phyloP scores from a whole-genome alignment of 2,888 invertebrate genomes.

The Mimas tiliae region DNA sequence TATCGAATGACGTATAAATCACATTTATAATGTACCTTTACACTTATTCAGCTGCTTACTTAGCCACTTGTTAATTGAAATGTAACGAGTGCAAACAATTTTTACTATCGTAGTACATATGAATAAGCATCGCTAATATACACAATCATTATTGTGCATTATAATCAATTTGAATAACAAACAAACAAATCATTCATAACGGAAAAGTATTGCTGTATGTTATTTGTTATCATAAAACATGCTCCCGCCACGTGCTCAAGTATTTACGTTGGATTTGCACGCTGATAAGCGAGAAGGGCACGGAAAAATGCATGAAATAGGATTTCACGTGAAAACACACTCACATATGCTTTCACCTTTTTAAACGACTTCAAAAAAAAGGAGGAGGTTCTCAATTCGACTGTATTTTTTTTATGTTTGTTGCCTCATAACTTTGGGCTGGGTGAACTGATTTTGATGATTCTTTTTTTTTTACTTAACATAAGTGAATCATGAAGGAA shows the following conservation, averaged over 20 bases:
- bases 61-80: conserved; percentile 11
- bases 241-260: conserved; percentile 44
- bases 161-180: conserved; percentile 18
- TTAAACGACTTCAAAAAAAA: no score
- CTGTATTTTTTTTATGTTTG: no score
- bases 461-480: not conserved
- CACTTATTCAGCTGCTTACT: not conserved
- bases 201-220: conserved; percentile 38
- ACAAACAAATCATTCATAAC: conserved; percentile 26
- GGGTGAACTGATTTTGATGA: no score
- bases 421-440: no score
- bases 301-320: conserved; percentile 29
- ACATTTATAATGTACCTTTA: not conserved
- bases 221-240: conserved; percentile 43
- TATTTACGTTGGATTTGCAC: conserved; percentile 44
- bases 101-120: conserved; percentile 13
- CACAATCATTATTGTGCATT: conserved; percentile 9
- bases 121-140: not conserved
- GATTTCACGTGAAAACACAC: conserved; percentile 14
- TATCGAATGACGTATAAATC: conserved; percentile 10
- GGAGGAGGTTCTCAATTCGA: no score
- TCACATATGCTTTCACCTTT: conserved; percentile 11
- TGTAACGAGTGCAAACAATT: conserved; percentile 4
- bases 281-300: conserved; percentile 41
- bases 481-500: not conserved